A percentile compares a stretch with the other conserved stretches of the same genome.
phyloP scores from a whole-genome alignment of 92 coral and sea anemone genomes.

The Isaurus tuberculatus region DNA sequence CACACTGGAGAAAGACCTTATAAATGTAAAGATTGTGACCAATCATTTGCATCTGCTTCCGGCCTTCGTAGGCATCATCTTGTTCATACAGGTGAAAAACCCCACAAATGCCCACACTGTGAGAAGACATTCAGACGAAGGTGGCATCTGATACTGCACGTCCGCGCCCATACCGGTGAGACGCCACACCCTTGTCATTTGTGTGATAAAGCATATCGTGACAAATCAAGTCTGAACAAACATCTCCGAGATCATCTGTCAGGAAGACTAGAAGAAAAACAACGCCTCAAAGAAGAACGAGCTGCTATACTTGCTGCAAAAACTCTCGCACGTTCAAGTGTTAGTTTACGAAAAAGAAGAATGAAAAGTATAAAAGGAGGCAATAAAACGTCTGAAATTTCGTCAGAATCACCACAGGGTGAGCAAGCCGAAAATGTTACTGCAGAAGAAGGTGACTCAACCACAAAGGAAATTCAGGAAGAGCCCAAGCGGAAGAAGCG shows the following conservation, averaged over 20 bases:
- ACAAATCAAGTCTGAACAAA: conserved; percentile 36
- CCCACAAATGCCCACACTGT: conserved; percentile 38
- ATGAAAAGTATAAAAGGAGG: not conserved
- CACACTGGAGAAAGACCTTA: conserved; percentile 49
- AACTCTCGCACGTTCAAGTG: conserved; percentile 41
- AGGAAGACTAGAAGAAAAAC: conserved; percentile 38
- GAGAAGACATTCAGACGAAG: conserved; percentile 37
- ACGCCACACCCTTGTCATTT: conserved; percentile 34
- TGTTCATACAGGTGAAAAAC: conserved; percentile 43
- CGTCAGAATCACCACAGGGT: not conserved
- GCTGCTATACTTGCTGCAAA: conserved; percentile 35
- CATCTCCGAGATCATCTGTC: conserved; percentile 42
- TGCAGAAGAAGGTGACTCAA: not conserved
- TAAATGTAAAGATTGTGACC: conserved; percentile 39
- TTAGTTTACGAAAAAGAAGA: not conserved
- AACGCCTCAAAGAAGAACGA: conserved; percentile 36
- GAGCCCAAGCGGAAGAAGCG: not conserved
- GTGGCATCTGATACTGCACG: conserved; percentile 42
- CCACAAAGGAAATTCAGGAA: not conserved
- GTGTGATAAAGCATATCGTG: conserved; percentile 48
- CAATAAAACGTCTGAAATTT: not conserved
- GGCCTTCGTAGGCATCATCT: conserved; percentile 48
- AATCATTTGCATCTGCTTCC: conserved; percentile 30
- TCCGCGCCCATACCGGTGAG: conserved; percentile 41
- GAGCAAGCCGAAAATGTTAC: not conserved